phyloP scores from a whole-genome alignment of 2,797 vertebrate species.

The Esox lucius region DNA sequence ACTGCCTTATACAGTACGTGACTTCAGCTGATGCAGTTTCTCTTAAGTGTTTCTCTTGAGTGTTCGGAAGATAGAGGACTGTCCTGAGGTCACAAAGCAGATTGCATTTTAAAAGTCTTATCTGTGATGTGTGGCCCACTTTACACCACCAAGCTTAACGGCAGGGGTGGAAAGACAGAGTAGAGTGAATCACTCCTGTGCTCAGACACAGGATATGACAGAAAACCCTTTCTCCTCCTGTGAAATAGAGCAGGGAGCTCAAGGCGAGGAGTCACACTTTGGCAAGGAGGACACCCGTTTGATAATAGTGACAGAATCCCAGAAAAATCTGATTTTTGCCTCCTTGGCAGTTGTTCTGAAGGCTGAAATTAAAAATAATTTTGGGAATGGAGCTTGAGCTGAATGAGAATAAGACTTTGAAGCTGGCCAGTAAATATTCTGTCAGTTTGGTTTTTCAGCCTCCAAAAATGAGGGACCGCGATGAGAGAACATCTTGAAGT shows the following conservation, averaged over 20 bases:
- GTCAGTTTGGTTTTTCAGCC: conserved; percentile 60
- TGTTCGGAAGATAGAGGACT: conserved; percentile 47
- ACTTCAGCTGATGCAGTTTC: conserved; percentile 41
- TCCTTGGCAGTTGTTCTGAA: conserved; percentile 54
- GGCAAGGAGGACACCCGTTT: conserved; percentile 43
- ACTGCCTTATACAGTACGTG: conserved; percentile 16
- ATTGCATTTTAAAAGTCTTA: conserved; percentile 35
- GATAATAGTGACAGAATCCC: conserved; percentile 61
- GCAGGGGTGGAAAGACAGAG: conserved; percentile 1
- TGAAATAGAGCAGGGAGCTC: conserved; percentile 37
- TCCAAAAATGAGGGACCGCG: conserved; percentile 52
- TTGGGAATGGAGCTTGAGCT: conserved; percentile 46
- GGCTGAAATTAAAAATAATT: conserved; percentile 60
- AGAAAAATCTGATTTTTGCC: conserved; percentile 46
- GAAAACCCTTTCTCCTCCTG: conserved; percentile 43
- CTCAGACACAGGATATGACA: conserved; percentile 40
- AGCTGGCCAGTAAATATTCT: conserved; percentile 68
- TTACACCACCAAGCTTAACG: conserved; percentile 30
- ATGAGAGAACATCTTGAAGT: conserved; percentile 73
- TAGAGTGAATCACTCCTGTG: conserved; percentile 36
- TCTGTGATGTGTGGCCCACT: conserved; percentile 17
- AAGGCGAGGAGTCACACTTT: conserved; percentile 33
- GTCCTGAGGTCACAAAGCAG: conserved; percentile 39
- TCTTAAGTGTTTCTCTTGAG: conserved; percentile 30
- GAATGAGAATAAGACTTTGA: conserved; percentile 54